Evolutionary conservation across 2,113 vertebrate species (phyloP).

Genomic region (Malurus alboscapulatus): DNA sequence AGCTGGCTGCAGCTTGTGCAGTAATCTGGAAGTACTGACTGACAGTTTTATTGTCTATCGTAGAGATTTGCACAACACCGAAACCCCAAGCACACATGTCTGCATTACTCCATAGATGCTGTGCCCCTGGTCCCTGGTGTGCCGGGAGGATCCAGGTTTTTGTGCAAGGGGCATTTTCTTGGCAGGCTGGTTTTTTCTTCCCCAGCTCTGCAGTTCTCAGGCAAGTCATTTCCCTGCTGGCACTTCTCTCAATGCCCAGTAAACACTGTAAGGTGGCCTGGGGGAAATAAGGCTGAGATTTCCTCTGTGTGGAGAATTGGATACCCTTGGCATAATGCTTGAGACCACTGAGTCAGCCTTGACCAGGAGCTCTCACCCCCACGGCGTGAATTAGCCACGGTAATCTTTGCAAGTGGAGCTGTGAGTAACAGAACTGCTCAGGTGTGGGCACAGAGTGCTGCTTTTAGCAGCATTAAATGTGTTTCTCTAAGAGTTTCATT

Average conservation of each 20-base stretch:
- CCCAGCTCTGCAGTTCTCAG: background rate
- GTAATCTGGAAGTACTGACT: background rate
- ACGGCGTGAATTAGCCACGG: accelerated
- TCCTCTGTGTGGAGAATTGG: background rate
- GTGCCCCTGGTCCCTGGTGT: background rate
- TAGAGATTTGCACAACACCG: background rate
- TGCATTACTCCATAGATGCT: background rate
- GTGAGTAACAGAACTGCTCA: background rate
- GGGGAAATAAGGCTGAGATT: background rate
- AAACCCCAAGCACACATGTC: background rate
- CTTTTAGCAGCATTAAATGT: background rate
- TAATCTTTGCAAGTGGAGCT: background rate
- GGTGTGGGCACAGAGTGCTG: accelerated
- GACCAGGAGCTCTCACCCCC: background rate
- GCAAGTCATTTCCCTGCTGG: background rate
- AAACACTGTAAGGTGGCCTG: background rate
- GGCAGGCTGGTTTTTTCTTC: background rate
- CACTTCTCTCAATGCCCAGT: background rate
- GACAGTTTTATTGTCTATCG: background rate
- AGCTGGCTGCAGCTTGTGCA: background rate
- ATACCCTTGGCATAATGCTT: background rate
- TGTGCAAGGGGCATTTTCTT: background rate
- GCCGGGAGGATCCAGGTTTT: background rate
- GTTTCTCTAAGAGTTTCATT: background rate
- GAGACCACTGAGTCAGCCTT: background rate